These are phyloP conservation scores for Euglossa dilemma DNA, from an alignment of 1,140 invertebrate species.

Conservation along the genomic window DNA sequence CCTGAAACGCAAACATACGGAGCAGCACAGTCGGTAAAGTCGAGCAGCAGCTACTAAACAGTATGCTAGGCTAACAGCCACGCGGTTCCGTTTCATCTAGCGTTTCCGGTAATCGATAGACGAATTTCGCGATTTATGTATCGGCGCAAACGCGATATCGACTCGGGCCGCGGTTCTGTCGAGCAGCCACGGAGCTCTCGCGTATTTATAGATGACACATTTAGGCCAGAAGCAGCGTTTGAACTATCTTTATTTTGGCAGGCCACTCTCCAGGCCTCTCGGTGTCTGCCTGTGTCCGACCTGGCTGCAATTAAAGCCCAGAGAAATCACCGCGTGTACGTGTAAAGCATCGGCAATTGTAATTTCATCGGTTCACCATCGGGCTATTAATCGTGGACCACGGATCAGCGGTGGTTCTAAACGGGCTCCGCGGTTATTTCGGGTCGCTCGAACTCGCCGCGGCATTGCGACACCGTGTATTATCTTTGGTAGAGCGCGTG, in stretches of 20 bases:
- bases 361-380: constrained; percentile 14
- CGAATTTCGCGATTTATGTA: constrained; percentile 32
- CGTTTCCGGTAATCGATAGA: not conserved
- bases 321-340: constrained; percentile 1
- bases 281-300: constrained; percentile 5
- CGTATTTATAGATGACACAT: constrained; percentile 81
- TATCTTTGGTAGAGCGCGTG: constrained; percentile 12
- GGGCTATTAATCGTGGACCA: constrained; percentile 17
- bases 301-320: constrained; percentile 39
- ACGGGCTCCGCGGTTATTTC: constrained; percentile 38
- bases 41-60: not conserved
- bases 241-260: constrained; percentile 76
- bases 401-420: not conserved
- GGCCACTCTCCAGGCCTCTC: constrained; percentile 44
- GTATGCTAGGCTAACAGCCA: too few species aligned
- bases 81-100: too few species aligned
- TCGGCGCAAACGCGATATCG: constrained; percentile 43
- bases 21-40: not conserved
- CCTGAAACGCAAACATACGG: too few species aligned
- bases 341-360: constrained; percentile 18
- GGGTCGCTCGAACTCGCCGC: constrained; percentile 10
- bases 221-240: constrained; percentile 73
- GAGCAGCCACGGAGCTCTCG: constrained; percentile 57
- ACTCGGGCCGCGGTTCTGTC: constrained; percentile 7
- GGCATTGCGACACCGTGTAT: constrained; percentile 24